These are phyloP conservation scores for Melierax canorus DNA, from an alignment of 2,113 vertebrate genomes.

Conservation along the genomic window DNA sequence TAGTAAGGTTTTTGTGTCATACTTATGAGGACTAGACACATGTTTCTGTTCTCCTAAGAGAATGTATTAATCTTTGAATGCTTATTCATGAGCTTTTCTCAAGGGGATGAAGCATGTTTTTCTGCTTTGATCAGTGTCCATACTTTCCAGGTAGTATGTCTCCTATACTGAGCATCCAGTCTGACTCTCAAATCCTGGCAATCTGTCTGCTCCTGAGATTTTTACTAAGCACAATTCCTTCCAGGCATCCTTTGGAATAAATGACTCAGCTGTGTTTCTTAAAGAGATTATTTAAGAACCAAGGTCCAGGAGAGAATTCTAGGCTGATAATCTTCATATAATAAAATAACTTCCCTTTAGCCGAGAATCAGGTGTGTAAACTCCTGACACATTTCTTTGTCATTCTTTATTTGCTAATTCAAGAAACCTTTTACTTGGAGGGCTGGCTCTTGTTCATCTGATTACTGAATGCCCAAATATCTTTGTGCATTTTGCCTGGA, in stretches of 20 bases:
- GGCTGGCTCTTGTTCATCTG: background rate
- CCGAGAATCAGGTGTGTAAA: background rate
- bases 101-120: background rate
- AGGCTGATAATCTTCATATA: background rate
- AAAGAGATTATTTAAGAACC: background rate
- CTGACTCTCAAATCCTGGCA: background rate
- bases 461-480: background rate
- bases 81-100: background rate
- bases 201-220: background rate
- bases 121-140: background rate
- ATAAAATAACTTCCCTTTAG: background rate
- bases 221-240: background rate
- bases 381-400: background rate
- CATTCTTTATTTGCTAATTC: background rate
- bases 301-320: background rate
- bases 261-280: background rate
- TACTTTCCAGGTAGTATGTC: background rate
- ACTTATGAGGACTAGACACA: background rate
- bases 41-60: background rate
- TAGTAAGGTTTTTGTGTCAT: background rate
- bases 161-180: background rate
- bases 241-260: background rate
- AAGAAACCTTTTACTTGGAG: background rate
- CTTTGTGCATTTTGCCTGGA: background rate
- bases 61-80: background rate